Base-by-base conservation (phyloP, 2,888 invertebrate species). In the Pollenia griseotomentosa region DNA sequence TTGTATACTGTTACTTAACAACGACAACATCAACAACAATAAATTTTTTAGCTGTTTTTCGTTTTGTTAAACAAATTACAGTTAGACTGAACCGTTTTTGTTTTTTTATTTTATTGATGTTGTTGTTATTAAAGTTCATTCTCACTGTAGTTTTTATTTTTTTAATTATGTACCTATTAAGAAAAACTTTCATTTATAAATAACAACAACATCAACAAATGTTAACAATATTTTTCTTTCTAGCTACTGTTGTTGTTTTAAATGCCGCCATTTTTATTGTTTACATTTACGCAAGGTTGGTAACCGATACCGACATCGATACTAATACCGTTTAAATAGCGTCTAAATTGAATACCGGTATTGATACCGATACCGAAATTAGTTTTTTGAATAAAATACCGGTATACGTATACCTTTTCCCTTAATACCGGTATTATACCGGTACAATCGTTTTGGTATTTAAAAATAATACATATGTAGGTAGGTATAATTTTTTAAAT, bases 151-250 rank as follows among this genome's bases (percentile, higher is more conserved):
- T 53, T 53, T n/a, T 53, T 53, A n/a, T 65, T 46, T 48, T 57
- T 42, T 16, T 55, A 9, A 23, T 48, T 63, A n/a, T n/a, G n/a
- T n/a, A n/a, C n/a, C n/a, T n/a, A 48, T 57, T n/a, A 59, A 51
- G 16, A 68, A 59, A 73, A 55, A 55, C 57, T 51, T 53, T 77
- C 42, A n/a, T 74, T 33, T 46, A 44, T 40, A 46, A 48, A 63
- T 5, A 73, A 75, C 23, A 61, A 75, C 33, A 63, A 66, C 48
- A 73, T 63, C 23, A 61, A 75, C 33, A 63, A 66, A 57, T 74
- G 40, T 55, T 65, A 42, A 70, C 44, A 53, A 10, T 59, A 33
- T 33, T 6, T 70, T 53, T 12, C 5, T 16, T 0, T 44, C 0
- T 16, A 0, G n/a, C 44, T 16, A 33, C 40, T 61, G 33, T 61